phyloP scores from a whole-genome alignment of 1,140 invertebrate species.

The Euwallacea fornicatus region DNA sequence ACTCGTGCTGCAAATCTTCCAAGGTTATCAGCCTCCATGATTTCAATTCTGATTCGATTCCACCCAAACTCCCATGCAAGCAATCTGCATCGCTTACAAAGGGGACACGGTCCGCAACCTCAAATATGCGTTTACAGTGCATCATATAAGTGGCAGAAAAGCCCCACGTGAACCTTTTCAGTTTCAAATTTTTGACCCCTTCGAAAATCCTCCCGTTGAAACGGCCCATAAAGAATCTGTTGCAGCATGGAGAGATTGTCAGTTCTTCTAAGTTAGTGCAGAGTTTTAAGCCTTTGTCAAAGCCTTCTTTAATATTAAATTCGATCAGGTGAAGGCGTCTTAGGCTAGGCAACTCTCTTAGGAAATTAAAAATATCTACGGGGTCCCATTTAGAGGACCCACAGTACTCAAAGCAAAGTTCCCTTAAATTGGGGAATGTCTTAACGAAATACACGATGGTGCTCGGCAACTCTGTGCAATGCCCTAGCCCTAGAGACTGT shows the following conservation, averaged over 20 bases:
- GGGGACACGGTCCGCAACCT: not conserved
- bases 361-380: not conserved
- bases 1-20: no score
- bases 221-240: not conserved
- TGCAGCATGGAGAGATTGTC: not conserved
- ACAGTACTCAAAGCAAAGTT: not conserved
- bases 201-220: slow-evolving; percentile 3
- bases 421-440: no score
- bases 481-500: no score
- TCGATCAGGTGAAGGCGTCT: not conserved
- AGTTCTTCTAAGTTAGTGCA: slow-evolving; percentile 6
- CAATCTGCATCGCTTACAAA: no score
- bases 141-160: not conserved
- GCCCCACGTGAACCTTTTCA: not conserved
- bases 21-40: no score
- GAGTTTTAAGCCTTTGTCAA: slow-evolving; percentile 1
- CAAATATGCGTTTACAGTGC: not conserved
- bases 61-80: no score
- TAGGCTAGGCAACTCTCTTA: not conserved
- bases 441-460: no score
- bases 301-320: not conserved
- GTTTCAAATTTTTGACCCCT: not conserved
- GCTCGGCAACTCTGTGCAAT: no score
- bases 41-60: no score
- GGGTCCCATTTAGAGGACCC: not conserved